Base-by-base conservation (phyloP, 2,113 vertebrate species). In the Sialia sialis region DNA sequence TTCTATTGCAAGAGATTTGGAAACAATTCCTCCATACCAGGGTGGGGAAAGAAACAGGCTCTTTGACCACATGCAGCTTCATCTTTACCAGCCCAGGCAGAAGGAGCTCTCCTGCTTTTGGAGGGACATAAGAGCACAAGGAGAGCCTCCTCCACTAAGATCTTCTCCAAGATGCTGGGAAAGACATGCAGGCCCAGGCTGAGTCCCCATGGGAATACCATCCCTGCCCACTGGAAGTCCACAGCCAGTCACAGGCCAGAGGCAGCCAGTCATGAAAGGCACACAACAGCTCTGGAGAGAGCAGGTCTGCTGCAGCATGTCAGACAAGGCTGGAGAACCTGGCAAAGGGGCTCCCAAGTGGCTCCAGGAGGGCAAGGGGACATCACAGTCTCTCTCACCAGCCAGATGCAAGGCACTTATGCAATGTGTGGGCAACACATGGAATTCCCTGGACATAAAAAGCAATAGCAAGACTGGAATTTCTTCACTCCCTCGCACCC, bases 11-110 rank as follows among this genome's bases (percentile, higher is more conserved):
- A 66, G 38, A 87, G 30, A 56, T 85, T 64, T 55, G 44, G 48
- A 82, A 95, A 70, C 5, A 30, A 66, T 52, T 81, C 58, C 44
- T 64, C 44, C 38, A 7, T 29, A 25, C 1, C 1, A 2, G 29
- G 16, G 27, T 34, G 32, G 5, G 13, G 56, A 54, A 44, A 76
- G 16, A 16, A 82, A 56, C 43, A 48, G 25, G 36, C 41, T 80
- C 26, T n/a, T 88, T 1, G 0, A 58, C 46, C 2, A 2, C 2
- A 0, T 0, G 7, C 30, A 34, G 49, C 44, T 77, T 58, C 6
- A 13, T 41, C 27, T 39, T 55, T 18, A 29, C 9, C 29, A 92
- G 23, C n/a, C 30, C 5, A 5, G 17, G 38, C 36, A 73, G 55
- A 59, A n/a, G 44, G 11, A 79, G 10, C 11, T 77, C 21, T 84